Conservation (phyloP, 1,140 invertebrate species). For the Leptonema lineaticorne region DNA sequence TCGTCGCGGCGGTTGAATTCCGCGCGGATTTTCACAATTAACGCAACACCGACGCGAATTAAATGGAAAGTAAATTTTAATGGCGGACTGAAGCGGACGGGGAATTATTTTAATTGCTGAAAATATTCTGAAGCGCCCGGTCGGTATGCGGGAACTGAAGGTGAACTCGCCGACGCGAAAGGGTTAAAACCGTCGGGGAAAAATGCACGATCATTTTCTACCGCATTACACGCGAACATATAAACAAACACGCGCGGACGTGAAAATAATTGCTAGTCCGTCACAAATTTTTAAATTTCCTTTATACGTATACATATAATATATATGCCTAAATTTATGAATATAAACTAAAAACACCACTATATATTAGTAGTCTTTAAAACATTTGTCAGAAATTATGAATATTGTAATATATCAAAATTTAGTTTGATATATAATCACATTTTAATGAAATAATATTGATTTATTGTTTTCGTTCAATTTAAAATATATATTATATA, state of each 20-base stretch:
- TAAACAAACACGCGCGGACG: not conserved
- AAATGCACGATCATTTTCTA: too few relatives aligned
- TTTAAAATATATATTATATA: too few relatives aligned
- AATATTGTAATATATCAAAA: too few relatives aligned
- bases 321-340: too few relatives aligned
- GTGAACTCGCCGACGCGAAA: not conserved
- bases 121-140: constrained; percentile 24
- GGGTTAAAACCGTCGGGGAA: not conserved
- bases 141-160: not conserved
- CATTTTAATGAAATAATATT: too few relatives aligned
- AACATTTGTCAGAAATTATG: too few relatives aligned
- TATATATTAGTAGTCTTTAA: too few relatives aligned
- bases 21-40: constrained; percentile 29
- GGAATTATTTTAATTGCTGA: constrained; percentile 40
- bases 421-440: too few relatives aligned
- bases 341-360: too few relatives aligned
- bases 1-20: constrained; percentile 1
- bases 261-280: not conserved
- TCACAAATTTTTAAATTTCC: not conserved
- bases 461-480: too few relatives aligned
- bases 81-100: constrained; percentile 19
- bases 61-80: constrained; percentile 41
- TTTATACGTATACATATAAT: too few relatives aligned
- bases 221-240: not conserved
- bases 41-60: constrained; percentile 31